Evolutionary conservation across 53 echinoderm and acorn worm species (phyloP).

Genomic region (Pentamera pediparva): DNA sequence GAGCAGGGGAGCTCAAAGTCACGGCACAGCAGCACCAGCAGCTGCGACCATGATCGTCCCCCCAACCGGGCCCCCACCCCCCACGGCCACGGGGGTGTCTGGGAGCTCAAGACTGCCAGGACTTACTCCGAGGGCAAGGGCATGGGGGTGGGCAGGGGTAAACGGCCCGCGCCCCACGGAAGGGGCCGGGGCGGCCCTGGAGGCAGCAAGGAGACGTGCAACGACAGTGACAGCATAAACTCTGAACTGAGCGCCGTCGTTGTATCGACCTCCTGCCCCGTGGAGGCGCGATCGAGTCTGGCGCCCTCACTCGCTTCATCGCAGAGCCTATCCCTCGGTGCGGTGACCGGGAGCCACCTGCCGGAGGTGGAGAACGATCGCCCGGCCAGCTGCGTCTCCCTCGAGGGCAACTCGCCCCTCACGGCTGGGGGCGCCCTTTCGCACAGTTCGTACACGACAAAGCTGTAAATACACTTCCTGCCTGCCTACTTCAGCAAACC

Average conservation of each 20-base stretch:
- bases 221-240: slow-evolving; percentile 79
- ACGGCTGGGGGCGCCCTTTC: background rate
- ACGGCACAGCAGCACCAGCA: slow-evolving; percentile 76
- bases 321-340: slow-evolving; percentile 52
- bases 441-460: background rate
- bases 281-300: too few relatives aligned
- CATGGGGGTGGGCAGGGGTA: background rate
- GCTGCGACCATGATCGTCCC: slow-evolving; percentile 65
- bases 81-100: slow-evolving; percentile 53
- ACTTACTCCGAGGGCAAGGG: slow-evolving; percentile 24
- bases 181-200: slow-evolving; percentile 20
- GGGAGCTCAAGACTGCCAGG: slow-evolving; percentile 72
- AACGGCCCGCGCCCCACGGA: slow-evolving; percentile 48
- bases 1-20: slow-evolving; percentile 49
- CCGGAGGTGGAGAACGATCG: slow-evolving; percentile 95
- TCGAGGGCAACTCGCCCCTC: slow-evolving; percentile 18
- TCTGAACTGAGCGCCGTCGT: slow-evolving; percentile 86
- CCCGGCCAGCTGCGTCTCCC: slow-evolving; percentile 52
- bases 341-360: slow-evolving; percentile 43
- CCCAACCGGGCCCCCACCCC: slow-evolving; percentile 6
- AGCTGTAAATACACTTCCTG: background rate
- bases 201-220: slow-evolving; percentile 54
- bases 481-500: too few relatives aligned
- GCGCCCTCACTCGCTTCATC: slow-evolving; percentile 44
- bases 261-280: background rate